A percentile compares a stretch with the other conserved stretches of the same genome.
Evolutionary conservation across 2,113 vertebrate genomes (phyloP).

Genomic region (Hylia prasina): DNA sequence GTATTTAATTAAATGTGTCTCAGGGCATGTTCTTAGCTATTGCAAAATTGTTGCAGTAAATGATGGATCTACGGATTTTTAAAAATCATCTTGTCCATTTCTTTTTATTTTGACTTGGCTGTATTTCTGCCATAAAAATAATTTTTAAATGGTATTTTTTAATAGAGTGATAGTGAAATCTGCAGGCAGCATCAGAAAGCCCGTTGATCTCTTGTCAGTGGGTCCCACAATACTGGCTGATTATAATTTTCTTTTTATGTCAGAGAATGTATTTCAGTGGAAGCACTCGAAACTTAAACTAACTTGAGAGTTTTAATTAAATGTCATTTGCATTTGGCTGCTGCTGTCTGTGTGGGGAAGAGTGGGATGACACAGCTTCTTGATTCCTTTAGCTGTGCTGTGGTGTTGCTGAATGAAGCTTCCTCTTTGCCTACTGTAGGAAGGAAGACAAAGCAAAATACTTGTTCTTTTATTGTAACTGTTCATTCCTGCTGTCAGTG

Average conservation of each 20-base stretch:
- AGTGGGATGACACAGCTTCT: not conserved
- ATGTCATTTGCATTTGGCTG: not conserved
- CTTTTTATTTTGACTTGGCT: not conserved
- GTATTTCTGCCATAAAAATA: not conserved
- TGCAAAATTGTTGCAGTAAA: not conserved
- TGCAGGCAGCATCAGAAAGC: not conserved
- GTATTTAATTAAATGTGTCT: not conserved
- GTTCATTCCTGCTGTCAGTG: not conserved
- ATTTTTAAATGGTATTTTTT: not conserved
- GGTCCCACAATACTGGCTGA: not conserved
- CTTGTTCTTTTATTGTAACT: not conserved
- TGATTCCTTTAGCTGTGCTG: not conserved
- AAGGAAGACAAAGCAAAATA: not conserved
- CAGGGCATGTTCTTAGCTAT: not conserved
- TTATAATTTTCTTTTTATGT: not conserved
- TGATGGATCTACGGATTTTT: not conserved
- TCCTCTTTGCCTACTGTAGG: not conserved
- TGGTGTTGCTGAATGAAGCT: not conserved
- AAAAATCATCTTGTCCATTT: not conserved
- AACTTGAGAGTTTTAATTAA: constrained; percentile 38
- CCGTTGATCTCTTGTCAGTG: not conserved
- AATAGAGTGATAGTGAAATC: not conserved
- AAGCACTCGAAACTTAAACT: constrained; percentile 1
- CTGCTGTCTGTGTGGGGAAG: not conserved
- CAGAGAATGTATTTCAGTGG: not conserved